A percentile compares a stretch with the other conserved stretches of the same genome.
phyloP scores from a whole-genome alignment of 1,140 invertebrate species.

The honey bee (Apis mellifera) region DNA sequence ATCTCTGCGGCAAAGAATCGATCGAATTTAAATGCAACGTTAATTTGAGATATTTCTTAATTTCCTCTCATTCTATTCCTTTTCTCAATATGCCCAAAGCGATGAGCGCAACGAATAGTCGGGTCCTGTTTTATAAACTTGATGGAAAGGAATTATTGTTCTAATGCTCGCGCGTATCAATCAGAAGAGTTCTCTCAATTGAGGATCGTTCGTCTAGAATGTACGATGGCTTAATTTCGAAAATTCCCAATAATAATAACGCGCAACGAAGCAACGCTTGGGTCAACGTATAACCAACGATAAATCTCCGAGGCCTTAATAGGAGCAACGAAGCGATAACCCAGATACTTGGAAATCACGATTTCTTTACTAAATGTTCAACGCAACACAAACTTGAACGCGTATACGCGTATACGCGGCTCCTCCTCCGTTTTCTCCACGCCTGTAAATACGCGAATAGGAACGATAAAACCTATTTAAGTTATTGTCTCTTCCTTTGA shows the following conservation, averaged over 20 bases:
- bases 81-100: not conserved
- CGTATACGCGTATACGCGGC: not conserved
- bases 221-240: not conserved
- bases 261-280: slow-evolving; percentile 12
- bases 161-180: not conserved
- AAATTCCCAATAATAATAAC: slow-evolving; percentile 11
- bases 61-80: not conserved
- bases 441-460: not conserved
- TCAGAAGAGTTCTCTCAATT: not conserved
- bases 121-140: not conserved
- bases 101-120: not conserved
- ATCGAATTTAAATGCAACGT: slow-evolving; percentile 19
- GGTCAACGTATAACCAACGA: slow-evolving; percentile 65
- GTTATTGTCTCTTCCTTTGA: slow-evolving; percentile 11
- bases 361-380: slow-evolving; percentile 29
- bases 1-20: slow-evolving; percentile 60
- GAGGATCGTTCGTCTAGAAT: not conserved
- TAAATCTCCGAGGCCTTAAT: slow-evolving; percentile 72
- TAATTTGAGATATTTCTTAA: not conserved
- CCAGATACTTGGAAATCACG: slow-evolving; percentile 67
- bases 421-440: not conserved
- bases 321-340: slow-evolving; percentile 73
- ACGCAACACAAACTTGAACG: slow-evolving; percentile 10
- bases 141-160: not conserved
- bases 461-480: slow-evolving; percentile 52